These are phyloP conservation scores for Xenotilapia caudafasciata DNA, from an alignment of 2,113 vertebrate species.

Conservation along the genomic window DNA sequence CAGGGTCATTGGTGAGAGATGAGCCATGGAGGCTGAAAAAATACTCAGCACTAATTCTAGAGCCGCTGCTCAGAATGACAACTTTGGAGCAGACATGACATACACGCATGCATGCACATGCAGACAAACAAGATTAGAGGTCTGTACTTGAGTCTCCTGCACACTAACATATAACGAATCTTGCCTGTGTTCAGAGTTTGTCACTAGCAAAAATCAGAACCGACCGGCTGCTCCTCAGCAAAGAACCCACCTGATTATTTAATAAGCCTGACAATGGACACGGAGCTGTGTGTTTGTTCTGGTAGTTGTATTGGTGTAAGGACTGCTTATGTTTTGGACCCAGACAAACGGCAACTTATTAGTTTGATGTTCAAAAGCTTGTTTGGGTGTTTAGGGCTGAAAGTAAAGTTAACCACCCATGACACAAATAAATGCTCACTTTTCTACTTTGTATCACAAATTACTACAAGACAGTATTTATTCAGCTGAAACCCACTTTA, in stretches of 20 bases:
- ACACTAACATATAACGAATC: not conserved
- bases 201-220: not conserved
- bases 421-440: conserved; percentile 5
- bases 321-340: not conserved
- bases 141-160: not conserved
- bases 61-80: conserved; percentile 11
- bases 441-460: not conserved
- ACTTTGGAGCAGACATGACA: not conserved
- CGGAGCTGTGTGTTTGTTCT: not conserved
- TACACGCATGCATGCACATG: not conserved
- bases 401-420: conserved; percentile 10
- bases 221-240: not conserved
- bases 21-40: conserved; percentile 22
- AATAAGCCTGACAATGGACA: conserved; percentile 31
- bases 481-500: not conserved
- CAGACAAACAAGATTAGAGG: not conserved
- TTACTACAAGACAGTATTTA: not conserved
- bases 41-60: conserved; percentile 16
- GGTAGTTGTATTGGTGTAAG: not conserved
- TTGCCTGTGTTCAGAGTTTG: not conserved
- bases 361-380: not conserved
- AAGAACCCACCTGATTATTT: conserved; percentile 51
- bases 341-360: not conserved
- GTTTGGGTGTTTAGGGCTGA: not conserved
- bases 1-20: conserved; percentile 17